A percentile compares a stretch with the other conserved stretches of the same genome.
Evolutionary conservation across 1,140 invertebrate genomes (phyloP).

Genomic region (Lasioglossum albipes): DNA sequence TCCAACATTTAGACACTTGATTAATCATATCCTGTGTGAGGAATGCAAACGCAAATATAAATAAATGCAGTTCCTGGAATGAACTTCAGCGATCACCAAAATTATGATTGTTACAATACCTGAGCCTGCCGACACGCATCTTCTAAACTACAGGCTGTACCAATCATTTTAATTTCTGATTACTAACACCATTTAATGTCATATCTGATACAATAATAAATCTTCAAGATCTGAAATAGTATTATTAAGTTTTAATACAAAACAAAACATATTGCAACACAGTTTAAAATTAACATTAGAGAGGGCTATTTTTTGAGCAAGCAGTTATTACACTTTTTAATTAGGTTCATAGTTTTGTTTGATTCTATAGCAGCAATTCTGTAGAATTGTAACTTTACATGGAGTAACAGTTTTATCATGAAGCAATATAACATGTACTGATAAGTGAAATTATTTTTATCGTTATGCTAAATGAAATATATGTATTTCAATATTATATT

Average conservation of each 20-base stretch:
- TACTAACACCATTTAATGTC: constrained; percentile 71
- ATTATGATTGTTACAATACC: constrained; percentile 59
- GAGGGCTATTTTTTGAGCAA: too few species aligned
- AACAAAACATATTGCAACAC: not conserved
- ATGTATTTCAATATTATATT: too few species aligned
- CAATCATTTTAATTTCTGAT: constrained; percentile 75
- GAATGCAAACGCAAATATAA: constrained; percentile 11
- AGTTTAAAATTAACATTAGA: not conserved
- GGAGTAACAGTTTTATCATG: too few species aligned
- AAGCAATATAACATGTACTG: too few species aligned
- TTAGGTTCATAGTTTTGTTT: too few species aligned
- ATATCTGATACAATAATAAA: constrained; percentile 71
- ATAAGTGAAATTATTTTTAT: too few species aligned
- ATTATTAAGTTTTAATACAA: constrained; percentile 2
- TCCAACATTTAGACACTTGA: constrained; percentile 71
- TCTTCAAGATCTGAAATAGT: constrained; percentile 70
- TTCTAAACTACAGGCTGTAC: constrained; percentile 74
- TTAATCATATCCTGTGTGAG: constrained; percentile 74
- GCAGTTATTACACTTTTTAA: too few species aligned
- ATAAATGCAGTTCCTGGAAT: constrained; percentile 3
- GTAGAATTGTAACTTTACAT: too few species aligned
- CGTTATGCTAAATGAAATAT: too few species aligned
- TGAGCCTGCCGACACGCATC: constrained; percentile 77
- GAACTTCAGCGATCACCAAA: not conserved
- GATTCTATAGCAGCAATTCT: too few species aligned